Conservation (phyloP, 2,888 invertebrate species). For the Pelosia muscerda region DNA sequence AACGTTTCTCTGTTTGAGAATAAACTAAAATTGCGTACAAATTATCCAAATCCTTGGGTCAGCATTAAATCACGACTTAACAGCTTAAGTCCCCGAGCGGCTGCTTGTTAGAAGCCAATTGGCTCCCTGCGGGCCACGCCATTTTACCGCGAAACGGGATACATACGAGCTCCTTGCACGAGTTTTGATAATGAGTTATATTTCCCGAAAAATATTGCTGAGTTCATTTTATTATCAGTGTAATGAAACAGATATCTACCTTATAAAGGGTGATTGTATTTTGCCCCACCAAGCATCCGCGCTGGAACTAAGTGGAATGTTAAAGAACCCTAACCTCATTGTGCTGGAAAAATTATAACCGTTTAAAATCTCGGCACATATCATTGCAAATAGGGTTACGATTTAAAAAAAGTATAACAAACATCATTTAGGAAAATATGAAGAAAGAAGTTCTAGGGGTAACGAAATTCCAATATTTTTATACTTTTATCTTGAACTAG, state of each 20-base stretch:
- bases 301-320: too few species aligned
- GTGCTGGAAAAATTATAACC: too few species aligned
- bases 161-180: constrained; percentile 14
- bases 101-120: constrained; percentile 51
- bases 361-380: too few species aligned
- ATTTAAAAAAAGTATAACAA: too few species aligned
- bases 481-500: too few species aligned
- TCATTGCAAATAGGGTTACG: too few species aligned
- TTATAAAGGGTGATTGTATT: too few species aligned
- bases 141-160: constrained; percentile 36
- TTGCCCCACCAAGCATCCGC: too few species aligned
- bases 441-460: too few species aligned
- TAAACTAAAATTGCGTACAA: constrained; percentile 37
- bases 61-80: constrained; percentile 51
- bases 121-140: constrained; percentile 33
- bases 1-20: constrained; percentile 16
- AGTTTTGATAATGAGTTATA: constrained; percentile 7
- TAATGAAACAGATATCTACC: neutral
- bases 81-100: constrained; percentile 41
- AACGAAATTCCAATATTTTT: too few species aligned
- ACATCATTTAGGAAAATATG: too few species aligned
- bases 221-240: neutral
- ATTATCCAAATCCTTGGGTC: constrained; percentile 42
- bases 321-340: too few species aligned
- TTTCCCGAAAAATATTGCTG: neutral